Evolutionary conservation across 2,113 vertebrate species (phyloP), one percentile per base, ranked within the genome.

Genomic region (Noctilio leporinus): DNA sequence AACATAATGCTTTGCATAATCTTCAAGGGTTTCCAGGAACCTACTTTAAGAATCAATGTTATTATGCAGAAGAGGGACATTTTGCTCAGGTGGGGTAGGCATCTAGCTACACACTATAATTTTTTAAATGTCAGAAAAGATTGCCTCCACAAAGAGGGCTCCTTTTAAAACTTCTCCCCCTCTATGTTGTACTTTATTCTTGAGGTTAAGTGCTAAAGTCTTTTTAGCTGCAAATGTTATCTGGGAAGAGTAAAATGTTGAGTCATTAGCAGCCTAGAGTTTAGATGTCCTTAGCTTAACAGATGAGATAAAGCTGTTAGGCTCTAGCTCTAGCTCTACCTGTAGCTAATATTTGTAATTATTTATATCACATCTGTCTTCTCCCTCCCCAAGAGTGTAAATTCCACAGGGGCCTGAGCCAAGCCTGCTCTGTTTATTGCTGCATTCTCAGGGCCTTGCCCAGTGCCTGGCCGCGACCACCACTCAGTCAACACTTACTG

Each of bases 301-400:
- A 91, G 43, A 91, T 86, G 73, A 78, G 57, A 69, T 40, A 85
- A 84, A 95, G 38, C 57, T 81, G 83, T 81, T 14, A 95, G 62
- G 11, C 59, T 75, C 38, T 43, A 43, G 62, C n/a, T n/a, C n/a
- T n/a, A n/a, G n/a, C n/a, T n/a, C n/a, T n/a, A n/a, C n/a, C n/a
- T n/a, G n/a, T n/a, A n/a, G n/a, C 76, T 96, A 77, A 65, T 87
- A 65, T 62, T 70, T 89, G 82, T 85, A 89, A 96, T 92, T 90
- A 90, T 90, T 96, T 96, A 89, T 59, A 91, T 69, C 55, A 76
- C 57, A 64, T 70, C 55, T 75, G 22, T 49, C 35, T 38, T 15
- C 55, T 26, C 78, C 64, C 53, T 35, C 22, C 62, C 10, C 3
- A 35, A 76, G 51, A 78, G 94, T 17, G 20, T 53, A 73, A 90